Conservation (phyloP, 2,888 invertebrate species). For the Rhyacophila evoluta region DNA sequence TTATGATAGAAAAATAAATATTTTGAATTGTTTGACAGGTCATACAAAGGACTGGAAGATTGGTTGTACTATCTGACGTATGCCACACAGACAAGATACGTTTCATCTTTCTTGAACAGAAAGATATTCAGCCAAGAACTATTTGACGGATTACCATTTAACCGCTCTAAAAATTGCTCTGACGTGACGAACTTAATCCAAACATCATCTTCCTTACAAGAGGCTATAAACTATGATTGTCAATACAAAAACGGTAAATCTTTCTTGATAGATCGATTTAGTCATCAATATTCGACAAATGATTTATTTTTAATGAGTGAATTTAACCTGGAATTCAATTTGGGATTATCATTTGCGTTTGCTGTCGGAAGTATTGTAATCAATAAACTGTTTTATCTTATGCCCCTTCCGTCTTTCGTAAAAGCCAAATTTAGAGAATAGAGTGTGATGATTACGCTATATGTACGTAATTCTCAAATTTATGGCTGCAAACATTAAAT, state of each 20-base stretch:
- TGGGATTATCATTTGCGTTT: constrained; percentile 86
- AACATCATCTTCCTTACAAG: constrained; percentile 68
- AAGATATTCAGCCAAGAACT: constrained; percentile 75
- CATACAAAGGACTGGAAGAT: constrained; percentile 82
- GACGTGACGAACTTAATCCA: constrained; percentile 67
- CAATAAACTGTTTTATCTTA: constrained; percentile 86
- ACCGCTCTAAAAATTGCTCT: constrained; percentile 70
- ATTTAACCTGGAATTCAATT: constrained; percentile 80
- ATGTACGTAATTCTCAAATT: no score
- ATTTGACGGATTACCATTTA: constrained; percentile 70
- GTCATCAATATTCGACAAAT: constrained; percentile 69
- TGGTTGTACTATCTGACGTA: constrained; percentile 87
- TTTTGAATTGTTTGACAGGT: constrained; percentile 69
- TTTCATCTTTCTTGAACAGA: constrained; percentile 79
- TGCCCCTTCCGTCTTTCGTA: constrained; percentile 86
- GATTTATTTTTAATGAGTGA: constrained; percentile 72
- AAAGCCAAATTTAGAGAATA: constrained; percentile 89
- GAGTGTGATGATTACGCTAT: no score
- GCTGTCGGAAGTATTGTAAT: constrained; percentile 83
- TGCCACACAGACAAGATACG: constrained; percentile 83
- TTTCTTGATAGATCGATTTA: constrained; percentile 79
- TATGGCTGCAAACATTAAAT: no score
- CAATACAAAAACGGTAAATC: constrained; percentile 79
- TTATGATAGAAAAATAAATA: no score
- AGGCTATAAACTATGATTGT: constrained; percentile 71